Percentiles rank a stretch among this genome's conserved stretches.
phyloP scores from a whole-genome alignment of 2,797 vertebrate species.

The Steatocranus sp. region DNA sequence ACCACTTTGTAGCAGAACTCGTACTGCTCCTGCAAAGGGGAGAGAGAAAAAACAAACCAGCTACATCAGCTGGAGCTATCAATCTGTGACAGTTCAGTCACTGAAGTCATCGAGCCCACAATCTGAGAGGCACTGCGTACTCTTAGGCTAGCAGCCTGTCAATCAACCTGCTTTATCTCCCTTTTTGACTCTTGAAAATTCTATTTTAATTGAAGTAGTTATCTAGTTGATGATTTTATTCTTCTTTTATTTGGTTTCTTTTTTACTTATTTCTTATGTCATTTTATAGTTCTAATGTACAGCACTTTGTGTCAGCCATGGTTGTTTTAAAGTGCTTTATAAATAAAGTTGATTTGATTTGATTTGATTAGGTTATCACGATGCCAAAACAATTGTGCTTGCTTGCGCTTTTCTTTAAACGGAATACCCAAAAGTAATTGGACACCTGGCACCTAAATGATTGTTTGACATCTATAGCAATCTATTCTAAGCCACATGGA shows the following conservation, averaged over 20 bases:
- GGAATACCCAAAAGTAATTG: neutral
- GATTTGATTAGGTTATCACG: neutral
- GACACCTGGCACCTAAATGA: neutral
- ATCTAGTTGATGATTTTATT: too few relatives aligned
- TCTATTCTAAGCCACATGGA: neutral
- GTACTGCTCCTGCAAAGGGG: conserved; percentile 89
- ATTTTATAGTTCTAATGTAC: too few relatives aligned
- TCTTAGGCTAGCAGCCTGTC: neutral
- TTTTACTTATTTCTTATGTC: too few relatives aligned
- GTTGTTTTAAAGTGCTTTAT: too few relatives aligned
- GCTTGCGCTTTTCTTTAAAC: neutral
- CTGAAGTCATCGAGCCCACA: neutral
- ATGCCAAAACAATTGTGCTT: neutral
- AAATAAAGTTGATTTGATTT: too few relatives aligned
- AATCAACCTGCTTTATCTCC: neutral
- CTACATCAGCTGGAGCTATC: neutral
- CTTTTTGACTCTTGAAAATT: neutral
- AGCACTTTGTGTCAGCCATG: too few relatives aligned
- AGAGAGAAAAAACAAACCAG: neutral
- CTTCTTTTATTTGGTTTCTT: too few relatives aligned
- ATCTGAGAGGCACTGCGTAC: neutral
- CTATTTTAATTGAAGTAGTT: too few relatives aligned
- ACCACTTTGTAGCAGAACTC: conserved; percentile 99
- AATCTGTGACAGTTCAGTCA: neutral
- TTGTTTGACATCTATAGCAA: neutral